Conservation (phyloP, 2,113 vertebrate genomes). For the Morone saxatilis region DNA sequence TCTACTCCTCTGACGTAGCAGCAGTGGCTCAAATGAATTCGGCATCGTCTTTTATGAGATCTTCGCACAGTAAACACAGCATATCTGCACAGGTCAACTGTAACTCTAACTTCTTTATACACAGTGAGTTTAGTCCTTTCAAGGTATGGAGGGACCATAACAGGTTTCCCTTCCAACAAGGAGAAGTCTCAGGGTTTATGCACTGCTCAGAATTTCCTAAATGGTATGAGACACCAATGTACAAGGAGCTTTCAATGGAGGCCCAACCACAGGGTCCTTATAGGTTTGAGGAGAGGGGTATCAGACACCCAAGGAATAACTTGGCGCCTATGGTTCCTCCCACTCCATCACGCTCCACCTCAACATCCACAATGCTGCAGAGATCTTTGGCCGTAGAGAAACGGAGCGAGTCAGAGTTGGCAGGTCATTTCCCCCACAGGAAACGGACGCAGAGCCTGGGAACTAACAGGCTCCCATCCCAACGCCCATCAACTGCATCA, state of each 20-base stretch:
- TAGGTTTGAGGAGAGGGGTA: constrained; percentile 62
- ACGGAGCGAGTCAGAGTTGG: constrained; percentile 79
- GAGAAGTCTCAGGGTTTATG: constrained; percentile 72
- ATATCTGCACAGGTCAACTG: constrained; percentile 83
- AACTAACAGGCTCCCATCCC: constrained; percentile 73
- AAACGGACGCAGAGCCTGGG: constrained; percentile 80
- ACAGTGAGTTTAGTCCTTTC: constrained; percentile 97
- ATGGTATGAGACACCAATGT: constrained; percentile 80
- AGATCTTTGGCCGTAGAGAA: constrained; percentile 78
- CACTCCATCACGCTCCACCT: constrained; percentile 47
- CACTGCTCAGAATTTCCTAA: constrained; percentile 76
- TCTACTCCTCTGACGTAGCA: constrained; percentile 73
- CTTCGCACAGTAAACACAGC: constrained; percentile 80
- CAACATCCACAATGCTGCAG: constrained; percentile 73
- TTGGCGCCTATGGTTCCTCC: constrained; percentile 50
- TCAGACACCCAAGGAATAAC: constrained; percentile 59
- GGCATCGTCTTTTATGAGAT: constrained; percentile 77
- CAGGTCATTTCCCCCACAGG: constrained; percentile 84
- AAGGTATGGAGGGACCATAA: constrained; percentile 92
- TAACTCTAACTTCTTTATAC: constrained; percentile 90
- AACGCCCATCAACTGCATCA: constrained; percentile 83
- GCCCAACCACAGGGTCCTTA: constrained; percentile 61
- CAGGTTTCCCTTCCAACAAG: constrained; percentile 83
- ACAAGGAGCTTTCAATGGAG: constrained; percentile 78
- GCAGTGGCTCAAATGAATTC: constrained; percentile 76